Base-by-base conservation (phyloP, 2,797 vertebrate species). In the Hephaestus fuliginosus region DNA sequence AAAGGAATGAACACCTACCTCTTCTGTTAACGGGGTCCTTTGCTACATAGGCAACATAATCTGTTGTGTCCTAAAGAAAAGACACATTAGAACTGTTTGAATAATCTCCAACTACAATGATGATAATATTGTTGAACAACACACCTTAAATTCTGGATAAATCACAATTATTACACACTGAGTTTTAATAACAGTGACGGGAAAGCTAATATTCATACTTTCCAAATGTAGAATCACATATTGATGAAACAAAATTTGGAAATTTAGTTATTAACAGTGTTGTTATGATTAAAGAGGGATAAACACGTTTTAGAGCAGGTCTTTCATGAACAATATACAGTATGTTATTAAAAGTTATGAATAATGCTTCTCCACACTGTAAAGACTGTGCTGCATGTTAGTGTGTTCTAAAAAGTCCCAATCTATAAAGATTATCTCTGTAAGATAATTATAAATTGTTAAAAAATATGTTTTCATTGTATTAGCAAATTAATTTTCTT, bases 21-120 rank as follows among this genome's bases (percentile, higher is more conserved):
- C 98, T 96, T 85, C 97, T 96, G 91, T 99, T 99, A n/a, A 99
- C 98, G 53, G 98, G 98, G 91, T 99, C 98, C 92, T 99, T 99
- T 82, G 98, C 98, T 88, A 99, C 98, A 82, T 99, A 99, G 9
- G 98, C 98, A 85, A 99, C 97, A 67, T 96, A 99, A 94, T 99
- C 97, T 55, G 97, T 98, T 58, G 98, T 99, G 94, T 99, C 98
- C 98, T 99, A 66, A 85, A 39, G 36, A 51, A 8, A 62, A 14
- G 1, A 69, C 3, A 62, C 1, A 28, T 33, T 15, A 41, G 15
- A 78, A 43, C 4, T 39, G 18, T 56, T 83, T 2, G 39, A 67
- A 62, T 22, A 61, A 18, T 22, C 14, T 20, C 5, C 9, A 65
- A 53, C 14, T 39, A 39, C 6, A 66, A 60, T 69, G 43, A 43